Base-by-base conservation (phyloP, 2,113 vertebrate genomes). In the Motacilla alba region DNA sequence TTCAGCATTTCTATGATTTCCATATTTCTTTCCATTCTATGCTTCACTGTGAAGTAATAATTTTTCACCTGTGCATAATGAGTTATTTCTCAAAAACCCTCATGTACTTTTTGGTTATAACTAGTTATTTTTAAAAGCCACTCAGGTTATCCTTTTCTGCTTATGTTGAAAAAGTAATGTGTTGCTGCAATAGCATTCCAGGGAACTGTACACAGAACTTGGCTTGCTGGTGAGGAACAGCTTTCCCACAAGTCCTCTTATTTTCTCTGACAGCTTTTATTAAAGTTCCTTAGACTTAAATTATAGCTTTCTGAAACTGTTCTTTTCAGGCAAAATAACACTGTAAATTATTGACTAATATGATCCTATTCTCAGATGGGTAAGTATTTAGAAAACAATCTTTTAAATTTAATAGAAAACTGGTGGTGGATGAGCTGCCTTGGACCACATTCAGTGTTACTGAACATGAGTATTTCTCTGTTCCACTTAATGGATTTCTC, bases 281-380 rank as follows among this genome's bases (percentile, higher is more conserved):
- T 92, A 52, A 92, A 94, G 50, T 97, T 93, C 47, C n/a, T 86
- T 77, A 59, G 39, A 67, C 79, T 90, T 93, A 96, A 96, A 80
- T 93, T 89, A 93, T 27, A 52, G 52, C 79, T 92, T 95, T 86
- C 73, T 92, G 77, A 93, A 92, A 63, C 63, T 78, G 13, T 87
- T 64, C 90, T 96, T 96, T 95, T 90, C 83, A 94, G 82, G 75
- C 79, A 92, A 96, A 95, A 93, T 93, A 94, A 69, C 33, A 46
- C 79, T 90, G 0, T 73, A 92, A 90, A 85, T 96, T 96, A 94
- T 67, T 93, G 92, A 69, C 85, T 95, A 94, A 92, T 92, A 73
- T 7, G 31, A 62, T 90, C 89, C 59, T 95, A 20, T 90, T 93
- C 85, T 96, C 94, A 88, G 78, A 90, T 58, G 85, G 53, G 19